phyloP scores from a whole-genome alignment of 1,140 invertebrate genomes.

The Tribolium madens region DNA sequence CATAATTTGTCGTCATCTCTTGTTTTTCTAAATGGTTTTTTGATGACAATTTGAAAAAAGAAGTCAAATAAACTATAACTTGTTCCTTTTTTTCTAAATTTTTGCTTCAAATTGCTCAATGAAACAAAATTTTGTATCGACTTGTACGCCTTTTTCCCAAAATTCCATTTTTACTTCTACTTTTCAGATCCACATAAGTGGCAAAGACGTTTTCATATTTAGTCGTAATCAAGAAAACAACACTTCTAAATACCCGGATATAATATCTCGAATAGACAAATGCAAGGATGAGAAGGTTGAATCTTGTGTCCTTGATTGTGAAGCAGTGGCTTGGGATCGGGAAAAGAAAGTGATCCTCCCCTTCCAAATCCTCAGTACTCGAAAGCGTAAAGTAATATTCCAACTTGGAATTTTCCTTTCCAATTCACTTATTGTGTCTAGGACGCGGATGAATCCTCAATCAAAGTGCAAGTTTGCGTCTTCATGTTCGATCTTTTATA shows the following conservation, averaged over 20 bases:
- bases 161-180: neutral
- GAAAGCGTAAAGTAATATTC: slow-evolving; percentile 88
- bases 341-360: slow-evolving; percentile 93
- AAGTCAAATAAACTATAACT: too few species aligned
- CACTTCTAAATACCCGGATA: slow-evolving; percentile 97
- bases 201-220: slow-evolving; percentile 84
- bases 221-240: slow-evolving; percentile 99
- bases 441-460: slow-evolving; percentile 89
- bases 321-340: slow-evolving; percentile 97
- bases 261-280: slow-evolving; percentile 81
- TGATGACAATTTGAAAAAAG: too few species aligned
- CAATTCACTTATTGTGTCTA: slow-evolving; percentile 61
- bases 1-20: too few species aligned
- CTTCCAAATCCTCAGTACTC: slow-evolving; percentile 96
- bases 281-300: slow-evolving; percentile 73
- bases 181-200: slow-evolving; percentile 78
- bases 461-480: slow-evolving; percentile 97
- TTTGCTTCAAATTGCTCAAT: too few species aligned
- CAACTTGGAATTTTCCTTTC: neutral
- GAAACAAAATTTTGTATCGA: too few species aligned
- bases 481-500: slow-evolving; percentile 98
- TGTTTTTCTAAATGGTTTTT: too few species aligned
- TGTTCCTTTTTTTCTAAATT: too few species aligned
- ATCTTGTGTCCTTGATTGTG: slow-evolving; percentile 95
- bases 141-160: too few species aligned